Evolutionary conservation across 1,140 invertebrate genomes (phyloP).

Genomic region (Pentalonia nigronervosa): DNA sequence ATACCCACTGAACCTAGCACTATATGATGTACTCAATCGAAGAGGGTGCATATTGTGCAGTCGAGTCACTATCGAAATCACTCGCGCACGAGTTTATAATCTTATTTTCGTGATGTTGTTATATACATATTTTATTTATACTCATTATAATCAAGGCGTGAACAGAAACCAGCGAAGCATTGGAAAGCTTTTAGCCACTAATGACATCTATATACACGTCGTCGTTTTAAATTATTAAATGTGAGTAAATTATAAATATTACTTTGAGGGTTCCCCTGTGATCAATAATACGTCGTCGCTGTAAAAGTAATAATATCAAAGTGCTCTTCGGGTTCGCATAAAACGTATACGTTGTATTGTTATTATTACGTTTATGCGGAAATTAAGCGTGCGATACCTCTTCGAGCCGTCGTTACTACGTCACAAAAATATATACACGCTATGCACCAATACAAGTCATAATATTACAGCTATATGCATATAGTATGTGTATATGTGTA

Average conservation of each 20-base stretch:
- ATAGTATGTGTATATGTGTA: not conserved
- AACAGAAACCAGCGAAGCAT: conserved; percentile 14
- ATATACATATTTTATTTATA: not conserved
- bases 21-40: not conserved
- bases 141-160: conserved; percentile 14
- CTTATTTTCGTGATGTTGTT: not conserved
- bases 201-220: conserved; percentile 13
- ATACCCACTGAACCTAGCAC: not conserved
- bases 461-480: not conserved
- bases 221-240: conserved; percentile 15
- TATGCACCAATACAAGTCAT: not conserved
- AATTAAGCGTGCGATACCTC: conserved; percentile 13
- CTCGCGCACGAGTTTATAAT: not conserved
- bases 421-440: not conserved
- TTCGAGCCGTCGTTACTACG: not conserved
- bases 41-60: not conserved
- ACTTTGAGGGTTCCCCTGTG: not conserved
- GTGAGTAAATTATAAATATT: conserved; percentile 12
- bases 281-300: not conserved
- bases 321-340: conserved; percentile 19
- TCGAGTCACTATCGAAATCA: not conserved
- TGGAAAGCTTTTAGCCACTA: conserved; percentile 11
- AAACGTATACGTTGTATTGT: not conserved
- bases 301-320: conserved; percentile 9
- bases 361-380: not conserved